Evolutionary conservation across 2,113 vertebrate species (phyloP), one percentile per base, ranked within the genome.

Genomic region (Stegastes partitus): DNA sequence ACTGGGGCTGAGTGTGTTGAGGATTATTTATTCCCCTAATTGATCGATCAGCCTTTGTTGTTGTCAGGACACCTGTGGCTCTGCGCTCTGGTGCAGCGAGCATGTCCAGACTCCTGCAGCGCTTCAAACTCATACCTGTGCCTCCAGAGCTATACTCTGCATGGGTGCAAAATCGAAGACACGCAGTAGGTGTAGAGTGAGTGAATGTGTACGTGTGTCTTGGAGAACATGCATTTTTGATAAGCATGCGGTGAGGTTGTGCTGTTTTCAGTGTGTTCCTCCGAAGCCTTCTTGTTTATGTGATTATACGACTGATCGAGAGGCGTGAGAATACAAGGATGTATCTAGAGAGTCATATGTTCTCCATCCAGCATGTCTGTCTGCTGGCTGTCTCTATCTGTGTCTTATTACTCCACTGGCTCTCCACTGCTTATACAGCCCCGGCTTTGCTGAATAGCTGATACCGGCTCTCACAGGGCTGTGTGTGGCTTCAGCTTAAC

Each of bases 11-110:
- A 78, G 68, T 55, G 68, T 75, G 74, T 53, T 10, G 67, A 70
- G 66, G 68, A 81, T 84, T 85, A 87, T 83, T 81, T 88, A 82
- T 77, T 82, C 78, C 22, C 79, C 73, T 87, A 85, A 91, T 87
- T 81, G 82, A 87, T 87, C 62, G 70, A 82, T 79, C 76, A 56
- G 62, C 23, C 79, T 18, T 44, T 23, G 74, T 49, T 74, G 79
- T 53, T 75, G 77, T 72, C 63, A 44, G 83, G 69, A 85, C 84
- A 86, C 89, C 87, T 77, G 89, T 37, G 64, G 85, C 68, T 62
- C 45, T 2, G 28, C 3, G 31, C 55, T 47, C 28, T 53, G 68
- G 28, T 28, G 79, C 42, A 5, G 28, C 37, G 11, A 55, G 67
- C 65, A n/a, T 22, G 71, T 39, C 34, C 68, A 56, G 65, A 21